These are phyloP conservation scores for Cephus sareptanus DNA, from an alignment of 2,888 invertebrate species.

Conservation along the genomic window DNA sequence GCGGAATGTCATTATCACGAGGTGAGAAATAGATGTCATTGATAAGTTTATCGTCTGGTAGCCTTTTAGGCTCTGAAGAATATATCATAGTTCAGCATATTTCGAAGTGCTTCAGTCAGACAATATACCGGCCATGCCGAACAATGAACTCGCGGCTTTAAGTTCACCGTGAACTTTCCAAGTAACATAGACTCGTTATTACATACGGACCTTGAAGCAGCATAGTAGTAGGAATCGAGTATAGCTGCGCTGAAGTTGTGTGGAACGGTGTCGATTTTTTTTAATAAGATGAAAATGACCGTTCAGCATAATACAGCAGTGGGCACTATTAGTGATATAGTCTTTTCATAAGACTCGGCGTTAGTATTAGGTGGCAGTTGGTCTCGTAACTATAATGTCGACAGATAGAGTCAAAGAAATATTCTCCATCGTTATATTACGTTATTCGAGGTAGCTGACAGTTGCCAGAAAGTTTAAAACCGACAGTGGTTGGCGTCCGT, in stretches of 20 bases:
- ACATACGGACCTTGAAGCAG: background rate
- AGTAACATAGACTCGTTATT: background rate
- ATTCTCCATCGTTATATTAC: slow-evolving; percentile 20
- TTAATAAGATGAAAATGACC: background rate
- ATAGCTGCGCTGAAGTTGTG: background rate
- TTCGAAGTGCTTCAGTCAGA: background rate
- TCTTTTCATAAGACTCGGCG: background rate
- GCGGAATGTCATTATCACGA: background rate
- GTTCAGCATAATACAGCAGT: background rate
- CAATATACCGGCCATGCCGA: background rate
- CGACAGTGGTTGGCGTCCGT: slow-evolving; percentile 16
- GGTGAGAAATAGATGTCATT: background rate
- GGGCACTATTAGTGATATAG: background rate
- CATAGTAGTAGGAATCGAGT: background rate
- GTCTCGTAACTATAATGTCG: background rate
- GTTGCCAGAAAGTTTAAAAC: background rate
- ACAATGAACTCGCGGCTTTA: background rate
- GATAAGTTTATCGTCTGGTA: background rate
- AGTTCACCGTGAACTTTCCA: background rate
- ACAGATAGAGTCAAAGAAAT: background rate
- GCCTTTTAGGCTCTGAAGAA: background rate
- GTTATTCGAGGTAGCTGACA: background rate
- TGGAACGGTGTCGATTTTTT: background rate
- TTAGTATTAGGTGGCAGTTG: background rate
- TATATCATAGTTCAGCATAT: background rate